Evolutionary conservation across 2,888 invertebrate genomes (phyloP).

Genomic region (Ctenicera cuprea): DNA sequence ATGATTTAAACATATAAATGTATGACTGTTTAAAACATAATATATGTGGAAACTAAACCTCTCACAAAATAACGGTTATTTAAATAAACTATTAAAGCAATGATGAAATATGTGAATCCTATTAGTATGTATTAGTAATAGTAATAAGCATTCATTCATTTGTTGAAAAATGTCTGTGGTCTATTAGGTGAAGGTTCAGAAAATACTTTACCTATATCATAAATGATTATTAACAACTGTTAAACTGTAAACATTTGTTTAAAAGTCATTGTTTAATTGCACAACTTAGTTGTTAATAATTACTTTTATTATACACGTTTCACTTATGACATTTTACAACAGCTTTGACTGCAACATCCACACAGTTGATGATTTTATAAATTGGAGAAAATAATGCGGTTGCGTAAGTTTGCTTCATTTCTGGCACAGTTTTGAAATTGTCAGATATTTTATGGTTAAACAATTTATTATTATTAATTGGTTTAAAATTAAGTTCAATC

Average conservation of each 20-base stretch:
- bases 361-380: neutral
- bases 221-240: constrained; percentile 2
- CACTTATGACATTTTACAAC: constrained; percentile 50
- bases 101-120: too few relatives aligned
- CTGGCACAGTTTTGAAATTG: neutral
- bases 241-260: constrained; percentile 30
- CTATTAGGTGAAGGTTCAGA: constrained; percentile 17
- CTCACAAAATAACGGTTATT: too few relatives aligned
- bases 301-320: constrained; percentile 43
- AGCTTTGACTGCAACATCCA: neutral
- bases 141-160: neutral
- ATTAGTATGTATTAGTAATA: neutral
- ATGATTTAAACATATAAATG: too few relatives aligned
- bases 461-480: too few relatives aligned
- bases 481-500: too few relatives aligned
- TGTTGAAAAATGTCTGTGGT: neutral
- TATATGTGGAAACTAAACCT: too few relatives aligned
- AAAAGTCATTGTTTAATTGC: constrained; percentile 23
- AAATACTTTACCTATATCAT: constrained; percentile 25
- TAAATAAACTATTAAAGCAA: too few relatives aligned
- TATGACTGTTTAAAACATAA: too few relatives aligned
- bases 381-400: neutral
- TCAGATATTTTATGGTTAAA: too few relatives aligned
- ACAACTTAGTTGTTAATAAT: constrained; percentile 35
- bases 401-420: neutral